Evolutionary conservation across 2,113 vertebrate species (phyloP).

Genomic region (Vanacampus margaritifer): DNA sequence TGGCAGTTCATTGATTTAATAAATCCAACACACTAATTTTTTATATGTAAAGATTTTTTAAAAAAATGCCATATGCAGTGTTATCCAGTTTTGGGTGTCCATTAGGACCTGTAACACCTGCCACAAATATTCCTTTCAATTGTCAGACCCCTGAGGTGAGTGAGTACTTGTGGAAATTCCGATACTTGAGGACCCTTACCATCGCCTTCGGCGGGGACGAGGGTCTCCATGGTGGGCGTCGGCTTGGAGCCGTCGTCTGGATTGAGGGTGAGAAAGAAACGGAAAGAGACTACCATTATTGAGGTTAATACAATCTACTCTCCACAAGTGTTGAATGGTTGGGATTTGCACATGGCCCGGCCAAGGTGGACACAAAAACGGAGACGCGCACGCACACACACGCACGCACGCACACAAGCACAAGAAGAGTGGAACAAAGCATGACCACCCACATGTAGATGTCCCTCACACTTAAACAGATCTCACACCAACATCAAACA

Average conservation of each 20-base stretch:
- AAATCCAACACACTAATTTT: too few relatives aligned
- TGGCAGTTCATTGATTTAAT: too few relatives aligned
- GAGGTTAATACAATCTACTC: constrained; percentile 99
- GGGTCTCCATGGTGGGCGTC: constrained; percentile 93
- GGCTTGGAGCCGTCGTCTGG: constrained; percentile 98
- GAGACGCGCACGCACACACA: constrained; percentile 30
- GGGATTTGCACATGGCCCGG: constrained; percentile 95
- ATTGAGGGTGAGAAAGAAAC: constrained; percentile 98
- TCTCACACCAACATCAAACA: constrained; percentile 24
- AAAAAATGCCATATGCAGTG: too few relatives aligned
- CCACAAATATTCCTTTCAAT: not conserved
- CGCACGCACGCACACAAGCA: constrained; percentile 25
- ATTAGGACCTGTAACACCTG: not conserved
- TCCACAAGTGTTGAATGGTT: constrained; percentile 99
- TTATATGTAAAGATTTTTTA: too few relatives aligned
- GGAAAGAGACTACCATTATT: constrained; percentile 99
- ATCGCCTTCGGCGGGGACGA: constrained; percentile 85
- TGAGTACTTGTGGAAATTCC: not conserved
- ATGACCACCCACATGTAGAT: constrained; percentile 28
- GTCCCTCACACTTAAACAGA: constrained; percentile 10
- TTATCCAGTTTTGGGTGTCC: too few relatives aligned
- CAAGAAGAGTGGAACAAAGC: constrained; percentile 23
- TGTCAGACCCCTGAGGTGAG: not conserved
- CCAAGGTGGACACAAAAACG: constrained; percentile 63
- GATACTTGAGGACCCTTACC: constrained; percentile 70